phyloP scores from a whole-genome alignment of 2,113 vertebrate species.

The Pristiophorus japonicus region DNA sequence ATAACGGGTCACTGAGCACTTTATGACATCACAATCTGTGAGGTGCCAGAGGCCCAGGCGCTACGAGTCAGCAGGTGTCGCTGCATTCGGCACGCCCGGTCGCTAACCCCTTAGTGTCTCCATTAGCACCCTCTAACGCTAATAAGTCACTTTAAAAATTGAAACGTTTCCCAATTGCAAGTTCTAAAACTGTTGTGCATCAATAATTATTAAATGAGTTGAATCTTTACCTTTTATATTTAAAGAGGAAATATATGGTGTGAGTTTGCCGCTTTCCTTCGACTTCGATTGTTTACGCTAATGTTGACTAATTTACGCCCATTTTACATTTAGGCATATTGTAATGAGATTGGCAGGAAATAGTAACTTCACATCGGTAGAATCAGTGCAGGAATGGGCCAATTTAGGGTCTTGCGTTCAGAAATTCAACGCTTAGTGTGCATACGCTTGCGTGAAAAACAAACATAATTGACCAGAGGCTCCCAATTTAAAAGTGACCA shows the following conservation, averaged over 20 bases:
- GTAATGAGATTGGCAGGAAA: neutral
- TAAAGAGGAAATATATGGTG: too few species aligned
- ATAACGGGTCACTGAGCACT: too few species aligned
- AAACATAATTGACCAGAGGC: neutral
- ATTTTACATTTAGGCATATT: neutral
- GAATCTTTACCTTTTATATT: neutral
- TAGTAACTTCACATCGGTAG: neutral
- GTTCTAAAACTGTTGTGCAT: neutral
- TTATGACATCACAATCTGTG: too few species aligned
- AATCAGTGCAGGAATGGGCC: neutral
- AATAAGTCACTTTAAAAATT: neutral
- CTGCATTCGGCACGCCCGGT: too few species aligned
- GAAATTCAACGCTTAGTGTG: neutral
- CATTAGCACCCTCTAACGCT: too few species aligned
- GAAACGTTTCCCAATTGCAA: neutral
- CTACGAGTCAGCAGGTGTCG: too few species aligned
- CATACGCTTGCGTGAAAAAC: neutral
- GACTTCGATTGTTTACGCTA: too few species aligned
- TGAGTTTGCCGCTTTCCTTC: neutral
- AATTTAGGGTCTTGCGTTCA: neutral
- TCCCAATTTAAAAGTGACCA: neutral
- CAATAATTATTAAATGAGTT: neutral
- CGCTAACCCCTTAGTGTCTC: too few species aligned
- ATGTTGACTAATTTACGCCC: too few species aligned
- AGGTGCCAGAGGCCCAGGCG: too few species aligned